Evolutionary conservation across 1,140 invertebrate genomes (phyloP).

Genomic region (Platyscapa corneri): DNA sequence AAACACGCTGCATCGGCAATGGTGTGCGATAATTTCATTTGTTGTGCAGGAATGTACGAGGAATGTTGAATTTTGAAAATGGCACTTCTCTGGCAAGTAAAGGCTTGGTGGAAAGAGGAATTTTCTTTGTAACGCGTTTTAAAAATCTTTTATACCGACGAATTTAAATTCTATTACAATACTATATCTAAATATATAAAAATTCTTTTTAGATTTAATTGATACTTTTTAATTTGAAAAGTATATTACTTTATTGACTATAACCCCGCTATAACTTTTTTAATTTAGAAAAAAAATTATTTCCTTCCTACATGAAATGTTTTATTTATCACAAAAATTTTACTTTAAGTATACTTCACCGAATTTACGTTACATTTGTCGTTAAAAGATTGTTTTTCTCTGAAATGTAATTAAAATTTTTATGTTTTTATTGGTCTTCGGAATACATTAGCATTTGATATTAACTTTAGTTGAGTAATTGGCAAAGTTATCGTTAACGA

Average conservation of each 20-base stretch:
- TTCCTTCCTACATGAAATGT: not conserved
- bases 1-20: slow-evolving; percentile 58
- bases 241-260: not conserved
- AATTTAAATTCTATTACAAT: not conserved
- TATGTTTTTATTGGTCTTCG: not conserved
- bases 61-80: slow-evolving; percentile 23
- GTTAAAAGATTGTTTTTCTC: not conserved
- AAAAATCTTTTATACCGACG: not conserved
- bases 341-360: no score
- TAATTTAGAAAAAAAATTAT: not conserved
- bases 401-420: no score
- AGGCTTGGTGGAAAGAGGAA: not conserved
- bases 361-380: not conserved
- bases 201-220: not conserved
- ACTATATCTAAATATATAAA: not conserved
- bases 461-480: not conserved
- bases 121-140: not conserved
- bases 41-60: not conserved
- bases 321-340: no score
- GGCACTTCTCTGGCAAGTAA: not conserved
- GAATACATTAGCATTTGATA: not conserved
- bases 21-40: slow-evolving; percentile 26
- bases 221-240: not conserved
- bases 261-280: not conserved
- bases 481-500: no score